Evolutionary conservation across 2,888 invertebrate species (phyloP), one percentile per base, ranked within the genome.

Genomic region (Pomacea canaliculata): DNA sequence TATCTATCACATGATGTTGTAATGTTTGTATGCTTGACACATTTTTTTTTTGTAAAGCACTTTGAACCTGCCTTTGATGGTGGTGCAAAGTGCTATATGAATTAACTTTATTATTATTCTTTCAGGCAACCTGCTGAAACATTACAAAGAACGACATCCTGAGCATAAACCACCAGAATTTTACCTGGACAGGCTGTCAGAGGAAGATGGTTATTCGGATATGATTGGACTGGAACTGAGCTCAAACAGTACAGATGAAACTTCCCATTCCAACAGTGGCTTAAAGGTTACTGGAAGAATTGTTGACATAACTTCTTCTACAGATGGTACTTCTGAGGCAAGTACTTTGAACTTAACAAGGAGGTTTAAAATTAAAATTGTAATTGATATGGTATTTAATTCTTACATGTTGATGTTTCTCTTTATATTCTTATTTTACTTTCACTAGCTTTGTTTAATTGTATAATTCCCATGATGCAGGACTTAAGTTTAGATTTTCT

Each of bases 61-160:
- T 23, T 23, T 23, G 23, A 23, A 23, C 23, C 23, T 23, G 23
- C 23, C 23, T 23, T 23, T 23, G 23, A 23, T 23, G 23, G 23
- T 23, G 23, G 23, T 23, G 23, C 23, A 23, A 23, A 23, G 23
- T 23, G 23, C 23, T 23, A 23, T 23, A 23, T 23, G 23, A 23
- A 23, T 23, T 23, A 23, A 23, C 23, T 23, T 23, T 23, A 23
- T 23, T 23, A 23, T 23, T 37, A 10, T 37, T n/a, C 18, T 59
- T 80, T 10, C 78, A 89, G 95, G 95, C 70, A 96, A 96, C 79
- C 91, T 96, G 68, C 94, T 95, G 83, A 95, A 95, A 85, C 96
- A 96, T 88, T 94, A 95, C 89, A 93, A 94, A 62, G 93, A 94
- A 56, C 94, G 95, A 83, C 96, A 96, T 85, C 93, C 93, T 76